Evolutionary conservation across 30 jellyfish, hydroid and myxozoan species (phyloP).

Genomic region (Pseudorhiza aurosa): DNA sequence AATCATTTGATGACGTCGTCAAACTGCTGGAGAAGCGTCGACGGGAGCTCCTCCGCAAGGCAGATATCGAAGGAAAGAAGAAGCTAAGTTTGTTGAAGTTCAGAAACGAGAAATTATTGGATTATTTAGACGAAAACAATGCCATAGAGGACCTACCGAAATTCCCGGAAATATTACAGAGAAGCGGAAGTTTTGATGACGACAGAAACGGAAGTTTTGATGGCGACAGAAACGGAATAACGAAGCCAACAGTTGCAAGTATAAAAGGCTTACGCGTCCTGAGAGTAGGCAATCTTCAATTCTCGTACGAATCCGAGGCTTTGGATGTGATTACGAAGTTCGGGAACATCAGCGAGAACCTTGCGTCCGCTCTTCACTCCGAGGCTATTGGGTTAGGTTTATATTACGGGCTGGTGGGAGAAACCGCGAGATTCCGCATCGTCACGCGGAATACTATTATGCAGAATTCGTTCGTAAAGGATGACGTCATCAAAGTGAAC

Average conservation of each 20-base stretch:
- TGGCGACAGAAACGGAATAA: not conserved
- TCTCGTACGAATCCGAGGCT: constrained; percentile 36
- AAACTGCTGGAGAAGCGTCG: constrained; percentile 58
- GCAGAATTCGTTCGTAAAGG: constrained; percentile 52
- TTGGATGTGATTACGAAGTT: constrained; percentile 37
- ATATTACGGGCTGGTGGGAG: constrained; percentile 59
- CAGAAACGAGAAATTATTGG: constrained; percentile 23
- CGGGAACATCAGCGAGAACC: constrained; percentile 66
- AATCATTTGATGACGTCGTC: constrained; percentile 47
- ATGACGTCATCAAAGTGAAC: constrained; percentile 44
- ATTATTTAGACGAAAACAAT: constrained; percentile 15
- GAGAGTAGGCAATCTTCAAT: constrained; percentile 63
- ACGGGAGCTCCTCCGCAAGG: constrained; percentile 57
- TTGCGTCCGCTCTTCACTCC: constrained; percentile 69
- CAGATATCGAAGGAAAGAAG: constrained; percentile 73
- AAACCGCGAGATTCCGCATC: constrained; percentile 58
- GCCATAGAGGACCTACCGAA: constrained; percentile 67
- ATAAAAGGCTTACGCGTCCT: constrained; percentile 64
- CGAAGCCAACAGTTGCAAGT: constrained; percentile 58
- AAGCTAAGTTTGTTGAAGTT: constrained; percentile 47
- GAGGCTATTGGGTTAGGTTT: constrained; percentile 71
- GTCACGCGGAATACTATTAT: constrained; percentile 68
- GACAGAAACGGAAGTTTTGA: not conserved
- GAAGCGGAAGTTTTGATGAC: not conserved
- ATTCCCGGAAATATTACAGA: constrained; percentile 25